These are phyloP conservation scores for Lomographa bimaculata DNA, from an alignment of 2,888 invertebrate species.

Conservation along the genomic window DNA sequence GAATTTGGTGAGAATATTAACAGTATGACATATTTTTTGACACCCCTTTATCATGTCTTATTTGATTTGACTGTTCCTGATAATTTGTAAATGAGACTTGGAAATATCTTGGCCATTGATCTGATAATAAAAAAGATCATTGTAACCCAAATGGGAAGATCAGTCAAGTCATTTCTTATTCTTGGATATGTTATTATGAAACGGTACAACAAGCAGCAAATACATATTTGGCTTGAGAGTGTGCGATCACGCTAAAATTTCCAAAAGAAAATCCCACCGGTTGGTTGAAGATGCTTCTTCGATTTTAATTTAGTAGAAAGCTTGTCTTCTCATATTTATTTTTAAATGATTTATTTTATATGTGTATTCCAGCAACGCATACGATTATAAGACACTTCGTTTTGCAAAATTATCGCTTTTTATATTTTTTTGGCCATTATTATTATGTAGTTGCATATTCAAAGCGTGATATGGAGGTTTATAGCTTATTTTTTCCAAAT, in stretches of 20 bases:
- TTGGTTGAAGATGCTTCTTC: constrained; percentile 60
- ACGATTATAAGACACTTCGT: constrained; percentile 60
- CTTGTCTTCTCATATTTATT: constrained; percentile 59
- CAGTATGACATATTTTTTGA: too few species aligned
- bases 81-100: constrained; percentile 1
- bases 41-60: constrained; percentile 6
- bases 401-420: constrained; percentile 66
- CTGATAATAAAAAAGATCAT: too few species aligned
- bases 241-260: constrained; percentile 27
- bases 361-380: constrained; percentile 75
- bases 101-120: constrained; percentile 5
- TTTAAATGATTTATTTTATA: constrained; percentile 56
- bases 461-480: constrained; percentile 52
- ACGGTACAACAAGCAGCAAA: constrained; percentile 4
- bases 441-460: constrained; percentile 63
- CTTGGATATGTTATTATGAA: constrained; percentile 4
- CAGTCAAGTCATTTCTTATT: constrained; percentile 8
- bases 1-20: too few species aligned
- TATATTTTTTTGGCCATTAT: constrained; percentile 59
- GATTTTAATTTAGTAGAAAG: constrained; percentile 66
- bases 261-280: constrained; percentile 42
- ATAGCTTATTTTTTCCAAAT: constrained; percentile 63
- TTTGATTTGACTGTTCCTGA: constrained; percentile 8
- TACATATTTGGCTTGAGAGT: constrained; percentile 18
- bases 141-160: too few species aligned